These are phyloP conservation scores for Hylomyscus alleni DNA, from an alignment of 2,797 vertebrate species.

Conservation along the genomic window DNA sequence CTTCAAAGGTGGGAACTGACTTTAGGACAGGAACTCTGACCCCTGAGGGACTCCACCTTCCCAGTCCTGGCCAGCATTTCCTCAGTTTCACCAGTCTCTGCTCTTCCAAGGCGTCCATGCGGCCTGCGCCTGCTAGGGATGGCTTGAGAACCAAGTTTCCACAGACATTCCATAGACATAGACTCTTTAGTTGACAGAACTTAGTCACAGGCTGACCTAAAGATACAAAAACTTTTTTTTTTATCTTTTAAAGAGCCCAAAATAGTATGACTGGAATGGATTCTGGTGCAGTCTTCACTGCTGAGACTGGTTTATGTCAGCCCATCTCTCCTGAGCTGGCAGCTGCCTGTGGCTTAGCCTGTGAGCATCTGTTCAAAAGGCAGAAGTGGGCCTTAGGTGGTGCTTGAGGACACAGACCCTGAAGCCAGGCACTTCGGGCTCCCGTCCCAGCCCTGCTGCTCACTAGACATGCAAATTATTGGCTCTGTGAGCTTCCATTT, in stretches of 20 bases:
- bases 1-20: not conserved
- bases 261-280: not conserved
- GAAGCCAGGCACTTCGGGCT: not conserved
- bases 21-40: not conserved
- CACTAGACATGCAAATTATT: not conserved
- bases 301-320: not conserved
- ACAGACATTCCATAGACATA: not conserved
- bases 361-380: not conserved
- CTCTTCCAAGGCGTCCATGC: not conserved
- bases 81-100: not conserved
- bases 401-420: not conserved
- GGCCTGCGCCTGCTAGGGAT: not conserved
- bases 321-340: not conserved
- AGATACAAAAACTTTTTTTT: not conserved
- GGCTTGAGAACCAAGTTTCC: not conserved
- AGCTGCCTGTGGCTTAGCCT: not conserved
- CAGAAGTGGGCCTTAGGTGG: not conserved
- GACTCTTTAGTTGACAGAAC: not conserved
- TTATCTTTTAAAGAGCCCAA: not conserved
- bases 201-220: conserved; percentile 5
- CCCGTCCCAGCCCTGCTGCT: not conserved
- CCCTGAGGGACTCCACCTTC: not conserved
- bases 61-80: not conserved
- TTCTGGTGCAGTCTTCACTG: not conserved
- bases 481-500: not conserved